Conservation (phyloP, 2,113 vertebrate species). For the Psilopsiagon aurifrons region DNA sequence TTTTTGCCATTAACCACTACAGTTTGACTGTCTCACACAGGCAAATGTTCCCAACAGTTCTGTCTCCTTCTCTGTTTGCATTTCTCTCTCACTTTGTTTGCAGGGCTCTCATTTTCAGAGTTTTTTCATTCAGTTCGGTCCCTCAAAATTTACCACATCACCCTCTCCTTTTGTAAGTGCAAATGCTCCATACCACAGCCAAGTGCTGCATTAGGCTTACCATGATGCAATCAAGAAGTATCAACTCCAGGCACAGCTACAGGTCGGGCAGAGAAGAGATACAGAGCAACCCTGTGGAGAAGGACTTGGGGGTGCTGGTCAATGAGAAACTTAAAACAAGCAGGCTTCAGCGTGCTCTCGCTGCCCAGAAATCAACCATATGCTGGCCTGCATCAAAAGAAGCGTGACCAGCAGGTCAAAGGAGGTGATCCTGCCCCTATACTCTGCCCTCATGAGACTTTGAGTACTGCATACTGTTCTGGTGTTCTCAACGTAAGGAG, state of each 20-base stretch:
- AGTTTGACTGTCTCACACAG: not conserved
- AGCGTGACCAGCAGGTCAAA: no score
- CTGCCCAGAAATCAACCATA: no score
- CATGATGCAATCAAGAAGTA: not conserved
- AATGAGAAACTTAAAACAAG: not conserved
- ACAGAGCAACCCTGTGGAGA: not conserved
- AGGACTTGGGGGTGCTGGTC: not conserved
- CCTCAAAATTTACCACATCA: not conserved
- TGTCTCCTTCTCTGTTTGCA: not conserved
- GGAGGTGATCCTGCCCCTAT: no score
- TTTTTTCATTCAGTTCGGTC: not conserved
- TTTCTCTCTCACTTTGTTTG: not conserved
- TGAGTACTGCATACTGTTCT: no score
- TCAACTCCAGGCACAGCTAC: not conserved
- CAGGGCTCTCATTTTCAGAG: not conserved
- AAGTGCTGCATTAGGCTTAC: not conserved
- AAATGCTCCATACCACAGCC: not conserved
- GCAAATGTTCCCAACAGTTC: not conserved
- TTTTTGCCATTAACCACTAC: not conserved
- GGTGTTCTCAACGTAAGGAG: no score
- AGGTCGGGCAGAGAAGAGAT: not conserved
- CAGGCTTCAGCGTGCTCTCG: not conserved
- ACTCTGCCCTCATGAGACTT: no score
- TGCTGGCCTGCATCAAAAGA: no score
- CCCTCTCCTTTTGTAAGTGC: not conserved